Evolutionary conservation across 2,888 invertebrate species (phyloP), one percentile per base, ranked within the genome.

Genomic region (Nomada hirtipes): DNA sequence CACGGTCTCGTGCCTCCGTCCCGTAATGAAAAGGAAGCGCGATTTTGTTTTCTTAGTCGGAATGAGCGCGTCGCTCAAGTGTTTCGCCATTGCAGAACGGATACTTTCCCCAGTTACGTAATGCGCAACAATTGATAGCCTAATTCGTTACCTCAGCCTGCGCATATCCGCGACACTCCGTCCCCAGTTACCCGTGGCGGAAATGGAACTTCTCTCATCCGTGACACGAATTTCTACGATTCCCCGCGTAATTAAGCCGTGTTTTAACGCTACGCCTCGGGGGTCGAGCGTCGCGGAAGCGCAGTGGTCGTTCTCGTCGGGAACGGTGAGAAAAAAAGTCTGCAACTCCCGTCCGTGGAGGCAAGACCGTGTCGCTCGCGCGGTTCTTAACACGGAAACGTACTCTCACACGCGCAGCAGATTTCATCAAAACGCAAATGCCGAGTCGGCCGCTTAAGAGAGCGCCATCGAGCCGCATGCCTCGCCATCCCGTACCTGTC

Each of bases 401-500:
- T 80, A 80, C 76, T 74, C 57, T 64, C 80, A 73, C 80, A 79
- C 53, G 79, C 73, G 68, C 79, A 53, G 67, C 63, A 80, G 80
- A 80, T 80, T 75, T 82, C 71, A 81, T 80, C 81, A 82, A 81
- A 80, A 81, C 76, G 81, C 76, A 76, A 80, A 82, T 81, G 81
- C 74, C 81, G 70, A 52, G 55, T 47, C 50, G 60, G 65, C 79
- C 44, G 11, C 68, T 57, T 59, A 74, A 79, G 74, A 65, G 67
- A 61, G 50, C 75, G 52, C 63, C 75, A 72, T 75, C 79, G 79
- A 68, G 78, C 82, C 82, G 78, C 78, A 79, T 82, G 75, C 83
- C 72, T 84, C 83, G 82, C 79, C 83, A 79, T 82, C 79, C 55
- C 83, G 75, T 82, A 79, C 75, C 79, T 82, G 83, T 79, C 83